A percentile compares a stretch with the other conserved stretches of the same genome.
Evolutionary conservation across 1,140 invertebrate species (phyloP).

Genomic region (Dendroctonus ponderosae): DNA sequence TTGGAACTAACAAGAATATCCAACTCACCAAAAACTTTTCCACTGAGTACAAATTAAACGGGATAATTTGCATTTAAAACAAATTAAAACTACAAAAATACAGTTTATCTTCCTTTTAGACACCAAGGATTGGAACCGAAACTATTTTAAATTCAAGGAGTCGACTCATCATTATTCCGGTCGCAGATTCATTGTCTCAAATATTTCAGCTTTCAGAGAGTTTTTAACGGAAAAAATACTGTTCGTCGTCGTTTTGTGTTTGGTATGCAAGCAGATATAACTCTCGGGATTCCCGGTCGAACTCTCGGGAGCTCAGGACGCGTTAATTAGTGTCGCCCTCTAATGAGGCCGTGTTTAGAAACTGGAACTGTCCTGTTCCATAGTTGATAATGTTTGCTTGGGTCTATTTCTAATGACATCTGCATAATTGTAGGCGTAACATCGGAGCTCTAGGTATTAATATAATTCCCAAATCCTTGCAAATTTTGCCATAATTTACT

Average conservation of each 20-base stretch:
- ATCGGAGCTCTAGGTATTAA: too few species aligned
- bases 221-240: not conserved
- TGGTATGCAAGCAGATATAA: too few species aligned
- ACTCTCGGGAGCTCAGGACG: not conserved
- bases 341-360: slow-evolving; percentile 22
- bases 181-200: not conserved
- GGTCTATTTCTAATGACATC: slow-evolving; percentile 8
- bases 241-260: not conserved
- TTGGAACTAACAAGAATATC: too few species aligned
- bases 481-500: too few species aligned
- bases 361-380: slow-evolving; percentile 8
- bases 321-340: slow-evolving; percentile 15
- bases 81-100: too few species aligned
- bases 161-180: not conserved
- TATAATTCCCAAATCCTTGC: too few species aligned
- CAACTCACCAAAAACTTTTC: too few species aligned
- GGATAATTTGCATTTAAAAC: too few species aligned
- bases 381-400: slow-evolving; percentile 5
- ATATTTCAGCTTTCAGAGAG: slow-evolving; percentile 1
- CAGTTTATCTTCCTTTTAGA: too few species aligned
- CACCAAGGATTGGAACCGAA: not conserved
- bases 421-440: slow-evolving; percentile 4
- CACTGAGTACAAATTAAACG: too few species aligned
- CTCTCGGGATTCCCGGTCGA: too few species aligned
- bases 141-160: not conserved